phyloP scores from a whole-genome alignment of 2,797 vertebrate species.

The Cyclopterus lumpus region DNA sequence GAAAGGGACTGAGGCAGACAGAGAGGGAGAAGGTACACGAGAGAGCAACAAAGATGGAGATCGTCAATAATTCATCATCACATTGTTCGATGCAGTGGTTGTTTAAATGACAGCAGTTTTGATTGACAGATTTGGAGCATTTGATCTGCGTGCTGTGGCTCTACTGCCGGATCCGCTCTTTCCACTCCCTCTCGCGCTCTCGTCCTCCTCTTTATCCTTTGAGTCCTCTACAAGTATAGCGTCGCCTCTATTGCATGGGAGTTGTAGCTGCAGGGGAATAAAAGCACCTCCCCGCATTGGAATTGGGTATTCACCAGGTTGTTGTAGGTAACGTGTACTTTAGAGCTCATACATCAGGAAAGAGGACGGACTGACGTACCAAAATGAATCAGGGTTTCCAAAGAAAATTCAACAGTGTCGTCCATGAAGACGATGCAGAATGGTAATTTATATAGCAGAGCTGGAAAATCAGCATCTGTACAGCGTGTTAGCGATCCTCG shows the following conservation, averaged over 20 bases:
- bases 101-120: conserved; percentile 75
- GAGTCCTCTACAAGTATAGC: conserved; percentile 62
- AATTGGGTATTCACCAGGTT: conserved; percentile 63
- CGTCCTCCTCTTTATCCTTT: conserved; percentile 58
- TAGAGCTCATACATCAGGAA: conserved; percentile 48
- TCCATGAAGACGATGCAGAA: conserved; percentile 16
- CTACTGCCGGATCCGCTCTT: conserved; percentile 43
- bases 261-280: conserved; percentile 46
- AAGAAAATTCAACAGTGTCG: conserved; percentile 12
- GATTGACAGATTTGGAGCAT: conserved; percentile 83
- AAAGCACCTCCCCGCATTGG: conserved; percentile 49
- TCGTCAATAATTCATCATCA: conserved; percentile 83
- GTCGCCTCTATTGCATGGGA: conserved; percentile 55
- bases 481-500: conserved; percentile 32
- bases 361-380: neutral
- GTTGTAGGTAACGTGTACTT: conserved; percentile 48
- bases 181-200: conserved; percentile 34
- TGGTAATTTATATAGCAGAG: conserved; percentile 25
- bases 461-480: conserved; percentile 25
- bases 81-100: conserved; percentile 67
- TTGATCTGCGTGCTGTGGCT: conserved; percentile 74
- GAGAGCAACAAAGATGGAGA: conserved; percentile 73
- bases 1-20: conserved; percentile 57
- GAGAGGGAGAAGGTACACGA: conserved; percentile 59
- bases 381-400: conserved; percentile 1